These are phyloP conservation scores for Setophaga petechia DNA, from an alignment of 2,113 vertebrate genomes.

Conservation along the genomic window DNA sequence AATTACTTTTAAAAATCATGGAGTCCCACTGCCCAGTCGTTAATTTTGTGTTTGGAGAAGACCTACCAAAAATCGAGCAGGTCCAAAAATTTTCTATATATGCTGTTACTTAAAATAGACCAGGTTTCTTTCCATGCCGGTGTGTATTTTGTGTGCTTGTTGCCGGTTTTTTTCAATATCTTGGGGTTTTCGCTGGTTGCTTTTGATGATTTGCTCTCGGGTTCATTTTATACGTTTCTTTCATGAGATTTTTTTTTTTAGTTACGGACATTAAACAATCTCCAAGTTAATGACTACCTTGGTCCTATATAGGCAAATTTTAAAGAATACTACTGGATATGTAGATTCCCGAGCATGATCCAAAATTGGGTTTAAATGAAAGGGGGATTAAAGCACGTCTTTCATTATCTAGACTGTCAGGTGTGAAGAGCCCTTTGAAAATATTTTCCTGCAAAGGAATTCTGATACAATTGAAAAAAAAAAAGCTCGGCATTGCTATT, in stretches of 20 bases:
- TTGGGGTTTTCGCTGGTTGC: neutral
- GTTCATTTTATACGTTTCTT: neutral
- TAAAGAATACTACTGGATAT: neutral
- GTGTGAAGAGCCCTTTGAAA: conserved; percentile 41
- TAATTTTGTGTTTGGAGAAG: neutral
- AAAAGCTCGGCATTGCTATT: neutral
- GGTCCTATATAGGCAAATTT: neutral
- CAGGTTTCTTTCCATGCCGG: neutral
- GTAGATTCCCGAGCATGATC: neutral
- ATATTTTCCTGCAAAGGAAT: conserved; percentile 47
- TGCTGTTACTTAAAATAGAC: conserved; percentile 44
- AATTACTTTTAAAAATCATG: neutral
- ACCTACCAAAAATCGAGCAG: neutral
- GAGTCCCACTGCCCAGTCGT: neutral
- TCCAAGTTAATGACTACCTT: neutral
- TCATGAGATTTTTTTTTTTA: neutral
- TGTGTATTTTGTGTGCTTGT: neutral
- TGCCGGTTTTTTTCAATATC: neutral
- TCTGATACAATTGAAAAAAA: neutral
- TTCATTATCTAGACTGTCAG: neutral
- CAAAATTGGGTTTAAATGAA: neutral
- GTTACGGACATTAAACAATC: neutral
- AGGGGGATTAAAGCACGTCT: neutral
- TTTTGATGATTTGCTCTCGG: neutral
- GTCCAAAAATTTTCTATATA: neutral